Conservation (phyloP, 2,797 vertebrate species). For the Notamacropus eugenii region DNA sequence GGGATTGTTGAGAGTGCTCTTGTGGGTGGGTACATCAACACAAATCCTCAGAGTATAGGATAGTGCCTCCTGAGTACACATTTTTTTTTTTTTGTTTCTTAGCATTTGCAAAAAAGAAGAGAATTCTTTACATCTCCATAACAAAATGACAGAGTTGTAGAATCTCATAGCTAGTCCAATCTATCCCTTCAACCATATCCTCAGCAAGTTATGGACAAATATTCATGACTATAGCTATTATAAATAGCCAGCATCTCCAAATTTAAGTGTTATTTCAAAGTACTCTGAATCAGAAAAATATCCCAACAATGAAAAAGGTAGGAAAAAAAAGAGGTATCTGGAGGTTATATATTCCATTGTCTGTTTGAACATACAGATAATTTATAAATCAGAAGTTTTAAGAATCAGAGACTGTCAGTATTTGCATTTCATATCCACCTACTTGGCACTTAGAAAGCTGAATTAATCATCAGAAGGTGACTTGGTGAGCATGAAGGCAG, state of each 20-base stretch:
- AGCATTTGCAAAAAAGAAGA: background rate
- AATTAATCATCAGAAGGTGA: conserved; percentile 58
- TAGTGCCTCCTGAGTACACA: background rate
- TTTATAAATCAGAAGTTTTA: conserved; percentile 60
- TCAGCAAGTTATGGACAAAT: background rate
- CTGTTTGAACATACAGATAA: background rate
- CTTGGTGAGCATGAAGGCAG: conserved; percentile 46
- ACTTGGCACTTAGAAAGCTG: background rate
- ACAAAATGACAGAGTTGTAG: background rate
- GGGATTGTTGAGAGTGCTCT: background rate
- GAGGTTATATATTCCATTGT: conserved; percentile 11
- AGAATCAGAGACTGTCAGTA: conserved; percentile 10
- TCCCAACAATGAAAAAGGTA: background rate
- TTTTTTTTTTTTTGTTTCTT: conserved; percentile 27
- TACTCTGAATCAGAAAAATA: conserved; percentile 29
- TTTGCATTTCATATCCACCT: conserved; percentile 30
- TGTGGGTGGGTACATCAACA: background rate
- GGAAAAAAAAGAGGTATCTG: background rate
- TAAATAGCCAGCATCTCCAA: background rate
- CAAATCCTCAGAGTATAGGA: background rate
- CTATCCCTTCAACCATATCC: background rate
- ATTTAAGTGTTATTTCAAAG: background rate
- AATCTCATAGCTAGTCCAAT: background rate
- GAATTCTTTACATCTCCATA: background rate
- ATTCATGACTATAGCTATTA: background rate